Evolutionary conservation across 2,113 vertebrate species (phyloP), one percentile per base, ranked within the genome.

Genomic region (Syngnathoides biaculeatus): DNA sequence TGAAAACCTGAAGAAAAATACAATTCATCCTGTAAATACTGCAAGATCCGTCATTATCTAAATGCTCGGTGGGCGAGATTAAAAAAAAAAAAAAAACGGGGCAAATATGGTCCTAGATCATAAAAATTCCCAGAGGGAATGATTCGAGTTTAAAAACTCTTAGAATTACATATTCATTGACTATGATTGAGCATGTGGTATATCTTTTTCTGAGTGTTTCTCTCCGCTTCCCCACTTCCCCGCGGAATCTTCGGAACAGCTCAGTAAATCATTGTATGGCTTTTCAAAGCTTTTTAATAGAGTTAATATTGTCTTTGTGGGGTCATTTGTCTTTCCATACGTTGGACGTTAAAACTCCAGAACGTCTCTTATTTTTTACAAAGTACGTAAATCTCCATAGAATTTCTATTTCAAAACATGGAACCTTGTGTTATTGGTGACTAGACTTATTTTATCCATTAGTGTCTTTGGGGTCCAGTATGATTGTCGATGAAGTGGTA

Each of bases 151-250:
- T 6, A 22, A 26, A 26, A 24, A 55, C 10, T 13, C 52, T 10
- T 55, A 55, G 11, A 55, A 38, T 60, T 60, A 60, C 58, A 38
- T 17, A 60, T 60, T 60, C 38, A 60, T 30, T 5, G 30, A 39
- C 30, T 27, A 30, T 39, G 26, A 56, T 56, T 26, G 17, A 47
- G 52, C n/a, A 55, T 55, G 52, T 55, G n/a, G 22, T 55, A 24
- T 22, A 24, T 55, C 22, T 24, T 53, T 53, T 53, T 53, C 48
- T 22, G 48, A 22, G 48, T 22, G 8, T 38, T 60, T 39, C 27
- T 60, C 19, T 38, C 7, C 11, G 8, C 35, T 61, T 11, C 35
- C 35, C 35, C 24, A 15, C 19, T 42, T 62, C 59, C 59, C n/a
- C 13, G 35, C 24, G 59, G 59, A 39, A 22, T n/a, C 20, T 38